These are phyloP conservation scores for Caiman crocodilus DNA, from an alignment of 2,797 vertebrate genomes.

Conservation along the genomic window DNA sequence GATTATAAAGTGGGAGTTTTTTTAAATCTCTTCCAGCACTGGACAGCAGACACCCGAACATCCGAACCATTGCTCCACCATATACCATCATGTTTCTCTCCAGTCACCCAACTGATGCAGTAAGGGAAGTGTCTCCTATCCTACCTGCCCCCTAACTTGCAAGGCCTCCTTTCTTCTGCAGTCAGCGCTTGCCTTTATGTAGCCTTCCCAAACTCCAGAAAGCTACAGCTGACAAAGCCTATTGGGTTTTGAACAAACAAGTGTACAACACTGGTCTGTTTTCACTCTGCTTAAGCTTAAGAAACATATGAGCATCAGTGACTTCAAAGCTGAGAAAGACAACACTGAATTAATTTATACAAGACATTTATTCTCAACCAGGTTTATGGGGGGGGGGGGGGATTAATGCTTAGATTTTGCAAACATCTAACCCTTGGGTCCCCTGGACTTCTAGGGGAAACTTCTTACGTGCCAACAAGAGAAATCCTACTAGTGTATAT, in stretches of 20 bases:
- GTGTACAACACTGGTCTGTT: background rate
- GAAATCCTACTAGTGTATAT: background rate
- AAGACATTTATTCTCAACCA: background rate
- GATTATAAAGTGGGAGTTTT: background rate
- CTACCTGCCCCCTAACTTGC: background rate
- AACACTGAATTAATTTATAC: background rate
- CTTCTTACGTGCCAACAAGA: accelerated
- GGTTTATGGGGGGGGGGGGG: background rate
- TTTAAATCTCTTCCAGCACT: background rate
- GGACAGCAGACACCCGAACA: accelerated
- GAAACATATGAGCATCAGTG: background rate
- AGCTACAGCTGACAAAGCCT: background rate
- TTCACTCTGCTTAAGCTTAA: background rate
- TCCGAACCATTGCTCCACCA: background rate
- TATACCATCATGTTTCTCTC: background rate
- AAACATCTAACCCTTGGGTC: background rate
- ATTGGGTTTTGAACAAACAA: background rate
- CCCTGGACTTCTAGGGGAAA: background rate
- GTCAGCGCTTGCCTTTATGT: background rate
- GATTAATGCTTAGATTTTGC: background rate
- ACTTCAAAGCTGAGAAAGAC: too few relatives aligned
- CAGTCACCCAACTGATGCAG: background rate
- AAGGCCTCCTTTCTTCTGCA: background rate
- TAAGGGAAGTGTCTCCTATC: accelerated
- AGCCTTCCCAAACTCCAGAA: background rate